These are phyloP conservation scores for Caenorhabditis macrosperma DNA, from an alignment of 2,888 invertebrate genomes.

Conservation along the genomic window DNA sequence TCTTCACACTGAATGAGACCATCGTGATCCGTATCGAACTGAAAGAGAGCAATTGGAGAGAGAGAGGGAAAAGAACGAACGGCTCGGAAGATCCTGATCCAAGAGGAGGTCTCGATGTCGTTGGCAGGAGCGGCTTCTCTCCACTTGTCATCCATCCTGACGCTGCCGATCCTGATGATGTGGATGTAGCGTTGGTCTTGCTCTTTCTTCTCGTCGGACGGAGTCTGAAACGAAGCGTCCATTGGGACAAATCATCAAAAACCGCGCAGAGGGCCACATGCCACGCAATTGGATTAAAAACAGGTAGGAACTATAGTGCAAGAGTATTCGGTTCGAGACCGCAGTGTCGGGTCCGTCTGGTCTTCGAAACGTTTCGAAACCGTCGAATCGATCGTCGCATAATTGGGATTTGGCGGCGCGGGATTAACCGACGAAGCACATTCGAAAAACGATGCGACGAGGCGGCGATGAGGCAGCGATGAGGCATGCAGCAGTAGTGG, in stretches of 20 bases:
- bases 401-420: conserved; percentile 32
- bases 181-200: conserved; percentile 49
- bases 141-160: conserved; percentile 60
- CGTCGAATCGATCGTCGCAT: conserved; percentile 24
- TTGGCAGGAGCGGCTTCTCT: conserved; percentile 47
- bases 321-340: neutral
- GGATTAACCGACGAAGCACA: conserved; percentile 40
- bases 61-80: conserved; percentile 39
- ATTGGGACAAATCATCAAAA: conserved; percentile 36
- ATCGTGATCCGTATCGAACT: conserved; percentile 80
- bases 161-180: conserved; percentile 50
- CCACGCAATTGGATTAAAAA: conserved; percentile 46
- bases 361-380: conserved; percentile 22
- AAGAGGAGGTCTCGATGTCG: conserved; percentile 60
- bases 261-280: neutral
- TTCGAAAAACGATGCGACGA: conserved; percentile 40
- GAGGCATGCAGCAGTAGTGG: neutral
- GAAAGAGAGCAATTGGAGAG: neutral
- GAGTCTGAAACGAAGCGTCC: conserved; percentile 30
- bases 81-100: conserved; percentile 70
- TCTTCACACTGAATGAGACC: conserved; percentile 80
- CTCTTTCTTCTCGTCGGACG: neutral
- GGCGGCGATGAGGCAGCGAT: too few relatives aligned
- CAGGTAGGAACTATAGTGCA: conserved; percentile 42
- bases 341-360: conserved; percentile 29